Conservation (phyloP, 2,888 invertebrate species). For the Scaptomyza caliginosa region DNA sequence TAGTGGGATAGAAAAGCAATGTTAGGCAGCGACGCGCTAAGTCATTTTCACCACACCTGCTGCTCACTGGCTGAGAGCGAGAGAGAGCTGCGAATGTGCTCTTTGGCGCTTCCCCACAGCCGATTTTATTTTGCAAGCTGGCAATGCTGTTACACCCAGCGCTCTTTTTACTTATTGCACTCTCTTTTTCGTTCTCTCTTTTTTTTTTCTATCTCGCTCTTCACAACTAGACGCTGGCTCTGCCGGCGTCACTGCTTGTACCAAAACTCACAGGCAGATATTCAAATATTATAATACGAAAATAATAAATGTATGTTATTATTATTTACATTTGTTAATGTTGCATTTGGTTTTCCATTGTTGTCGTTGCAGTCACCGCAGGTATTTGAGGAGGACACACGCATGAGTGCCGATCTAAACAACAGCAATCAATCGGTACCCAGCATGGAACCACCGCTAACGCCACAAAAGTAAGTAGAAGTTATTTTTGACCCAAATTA, state of each 20-base stretch:
- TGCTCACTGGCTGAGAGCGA: constrained; percentile 9
- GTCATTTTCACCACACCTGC: constrained; percentile 73
- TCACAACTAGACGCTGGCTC: constrained; percentile 5
- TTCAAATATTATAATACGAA: neutral
- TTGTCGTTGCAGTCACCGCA: constrained; percentile 83
- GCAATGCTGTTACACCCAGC: constrained; percentile 50
- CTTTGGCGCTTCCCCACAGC: constrained; percentile 30
- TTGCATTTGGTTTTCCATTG: neutral
- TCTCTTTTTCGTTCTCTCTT: constrained; percentile 3
- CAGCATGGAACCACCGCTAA: constrained; percentile 69
- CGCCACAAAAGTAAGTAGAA: constrained; percentile 75
- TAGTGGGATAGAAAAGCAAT: constrained; percentile 9
- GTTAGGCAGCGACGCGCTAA: constrained; percentile 31
- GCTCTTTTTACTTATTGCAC: constrained; percentile 15
- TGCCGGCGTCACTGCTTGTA: constrained; percentile 39
- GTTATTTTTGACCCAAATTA: neutral
- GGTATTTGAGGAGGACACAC: constrained; percentile 90
- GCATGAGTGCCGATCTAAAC: constrained; percentile 89
- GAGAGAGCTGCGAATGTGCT: constrained; percentile 22
- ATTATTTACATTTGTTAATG: constrained; percentile 1
- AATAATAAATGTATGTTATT: neutral
- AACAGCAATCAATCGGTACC: constrained; percentile 68
- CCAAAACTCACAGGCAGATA: constrained; percentile 23
- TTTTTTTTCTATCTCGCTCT: neutral
- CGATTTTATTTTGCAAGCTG: constrained; percentile 33